These are phyloP conservation scores for Ptilodon capucinus DNA, from an alignment of 2,888 invertebrate species.

Conservation along the genomic window DNA sequence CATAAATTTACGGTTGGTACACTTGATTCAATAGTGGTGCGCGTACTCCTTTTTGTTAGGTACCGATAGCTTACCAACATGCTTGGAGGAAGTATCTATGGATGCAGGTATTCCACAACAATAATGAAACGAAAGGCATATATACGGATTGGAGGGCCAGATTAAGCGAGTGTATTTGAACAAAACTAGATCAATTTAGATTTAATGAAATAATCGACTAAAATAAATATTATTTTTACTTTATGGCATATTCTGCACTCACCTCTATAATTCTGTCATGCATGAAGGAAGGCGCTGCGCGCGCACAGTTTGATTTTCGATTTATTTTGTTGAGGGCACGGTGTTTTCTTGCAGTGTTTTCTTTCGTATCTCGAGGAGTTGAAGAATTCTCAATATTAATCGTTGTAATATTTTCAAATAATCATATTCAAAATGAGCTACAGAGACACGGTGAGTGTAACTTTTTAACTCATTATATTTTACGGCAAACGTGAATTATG, in stretches of 20 bases:
- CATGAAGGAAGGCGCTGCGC: too few species aligned
- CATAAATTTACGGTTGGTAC: too few species aligned
- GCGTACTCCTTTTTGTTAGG: too few species aligned
- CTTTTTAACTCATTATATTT: slow-evolving; percentile 2
- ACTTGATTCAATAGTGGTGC: too few species aligned
- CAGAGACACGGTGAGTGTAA: slow-evolving; percentile 63
- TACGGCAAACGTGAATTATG: background rate
- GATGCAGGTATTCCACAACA: too few species aligned
- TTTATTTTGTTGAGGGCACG: slow-evolving; percentile 7
- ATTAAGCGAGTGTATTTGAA: too few species aligned
- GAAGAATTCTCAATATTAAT: background rate
- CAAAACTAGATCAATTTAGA: background rate
- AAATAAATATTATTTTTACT: too few species aligned
- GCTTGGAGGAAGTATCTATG: too few species aligned
- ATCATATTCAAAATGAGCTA: slow-evolving; percentile 60
- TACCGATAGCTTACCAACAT: too few species aligned
- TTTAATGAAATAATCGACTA: too few species aligned
- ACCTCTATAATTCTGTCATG: slow-evolving; percentile 20
- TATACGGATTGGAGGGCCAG: too few species aligned
- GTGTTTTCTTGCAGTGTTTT: slow-evolving; percentile 9
- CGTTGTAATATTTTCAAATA: slow-evolving; percentile 2
- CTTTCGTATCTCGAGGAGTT: background rate
- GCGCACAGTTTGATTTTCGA: slow-evolving; percentile 30
- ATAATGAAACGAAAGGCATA: too few species aligned
- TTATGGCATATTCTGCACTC: background rate